Evolutionary conservation across 2,888 invertebrate genomes (phyloP).

Genomic region (Euplagia quadripunctaria): DNA sequence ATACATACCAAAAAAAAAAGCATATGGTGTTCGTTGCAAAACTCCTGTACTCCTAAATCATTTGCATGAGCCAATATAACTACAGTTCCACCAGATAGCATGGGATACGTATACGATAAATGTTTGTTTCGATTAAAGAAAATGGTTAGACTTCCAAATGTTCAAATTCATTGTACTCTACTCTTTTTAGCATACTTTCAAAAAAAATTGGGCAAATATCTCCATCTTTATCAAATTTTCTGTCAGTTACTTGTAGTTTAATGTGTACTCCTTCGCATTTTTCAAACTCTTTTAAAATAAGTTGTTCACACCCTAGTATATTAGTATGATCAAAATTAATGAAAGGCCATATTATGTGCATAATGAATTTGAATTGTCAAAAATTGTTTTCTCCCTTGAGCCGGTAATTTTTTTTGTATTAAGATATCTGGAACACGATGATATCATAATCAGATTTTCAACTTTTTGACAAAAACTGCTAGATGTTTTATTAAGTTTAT

Average conservation of each 20-base stretch:
- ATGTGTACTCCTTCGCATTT: too few species aligned
- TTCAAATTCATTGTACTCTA: conserved; percentile 47
- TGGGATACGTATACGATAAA: conserved; percentile 48
- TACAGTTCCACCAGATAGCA: conserved; percentile 34
- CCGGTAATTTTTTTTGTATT: conserved; percentile 7
- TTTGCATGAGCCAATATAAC: conserved; percentile 37
- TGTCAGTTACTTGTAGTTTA: too few species aligned
- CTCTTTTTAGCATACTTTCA: conserved; percentile 43
- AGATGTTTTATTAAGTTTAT: conserved; percentile 47
- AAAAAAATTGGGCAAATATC: conserved; percentile 29
- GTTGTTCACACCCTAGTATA: conserved; percentile 49
- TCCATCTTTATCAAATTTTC: too few species aligned
- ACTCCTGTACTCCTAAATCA: conserved; percentile 41
- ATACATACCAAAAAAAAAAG: conserved; percentile 23
- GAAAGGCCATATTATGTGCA: conserved; percentile 55
- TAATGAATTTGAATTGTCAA: conserved; percentile 48
- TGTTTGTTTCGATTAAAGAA: neutral
- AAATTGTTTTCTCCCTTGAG: conserved; percentile 9
- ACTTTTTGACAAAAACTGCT: conserved; percentile 32
- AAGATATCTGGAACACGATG: conserved; percentile 29
- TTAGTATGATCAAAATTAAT: conserved; percentile 47
- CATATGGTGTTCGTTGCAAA: conserved; percentile 16
- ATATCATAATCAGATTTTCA: conserved; percentile 29
- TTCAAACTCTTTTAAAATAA: conserved; percentile 29
- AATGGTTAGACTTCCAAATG: conserved; percentile 20